Conservation (phyloP, 2,888 invertebrate species). For the Pristionchus mayeri region DNA sequence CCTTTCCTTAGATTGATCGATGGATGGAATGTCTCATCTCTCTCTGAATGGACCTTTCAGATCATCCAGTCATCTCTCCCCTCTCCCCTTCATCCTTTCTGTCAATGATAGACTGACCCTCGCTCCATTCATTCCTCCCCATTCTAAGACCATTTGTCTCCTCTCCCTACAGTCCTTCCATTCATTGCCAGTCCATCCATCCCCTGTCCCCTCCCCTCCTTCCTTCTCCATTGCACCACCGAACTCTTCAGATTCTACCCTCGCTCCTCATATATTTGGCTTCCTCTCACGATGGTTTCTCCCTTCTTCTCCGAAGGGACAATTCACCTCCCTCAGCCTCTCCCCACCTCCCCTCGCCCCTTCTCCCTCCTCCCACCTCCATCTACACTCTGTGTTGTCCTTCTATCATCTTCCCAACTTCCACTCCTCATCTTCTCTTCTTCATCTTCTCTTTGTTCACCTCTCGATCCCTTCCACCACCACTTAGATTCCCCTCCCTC, state of each 20-base stretch:
- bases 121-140: constrained; percentile 24
- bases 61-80: neutral
- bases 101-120: constrained; percentile 33
- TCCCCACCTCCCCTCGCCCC: neutral
- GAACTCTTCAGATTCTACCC: constrained; percentile 24
- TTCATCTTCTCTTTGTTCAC: neutral
- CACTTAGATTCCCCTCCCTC: constrained; percentile 7
- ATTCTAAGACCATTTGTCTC: neutral
- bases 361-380: neutral
- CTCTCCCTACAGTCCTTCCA: constrained; percentile 30
- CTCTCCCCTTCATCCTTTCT: constrained; percentile 21
- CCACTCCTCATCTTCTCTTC: constrained; percentile 26
- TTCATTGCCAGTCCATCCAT: neutral
- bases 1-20: too few relatives aligned
- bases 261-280: constrained; percentile 41
- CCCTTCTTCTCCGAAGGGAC: constrained; percentile 30
- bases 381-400: neutral
- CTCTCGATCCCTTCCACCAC: constrained; percentile 25
- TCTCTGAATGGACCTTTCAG: constrained; percentile 5
- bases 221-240: neutral
- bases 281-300: constrained; percentile 46
- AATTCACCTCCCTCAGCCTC: neutral
- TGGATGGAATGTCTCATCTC: neutral
- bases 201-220: neutral
- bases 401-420: constrained; percentile 30